Conservation (phyloP, 2,888 invertebrate species). For the Drosophila kuntzei region DNA sequence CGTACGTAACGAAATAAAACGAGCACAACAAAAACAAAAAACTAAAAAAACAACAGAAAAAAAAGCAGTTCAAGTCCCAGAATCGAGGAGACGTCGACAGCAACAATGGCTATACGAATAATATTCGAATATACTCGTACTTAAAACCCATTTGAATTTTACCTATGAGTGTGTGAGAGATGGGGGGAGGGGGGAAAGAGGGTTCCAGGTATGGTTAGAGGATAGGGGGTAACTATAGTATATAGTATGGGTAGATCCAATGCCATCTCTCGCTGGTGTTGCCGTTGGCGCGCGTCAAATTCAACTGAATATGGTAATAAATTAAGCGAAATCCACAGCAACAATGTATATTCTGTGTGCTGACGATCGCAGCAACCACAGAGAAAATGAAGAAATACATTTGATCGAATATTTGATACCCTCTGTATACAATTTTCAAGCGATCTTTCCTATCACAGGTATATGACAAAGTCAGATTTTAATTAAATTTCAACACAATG, state of each 20-base stretch:
- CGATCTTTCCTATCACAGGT: too few species aligned
- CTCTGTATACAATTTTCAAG: not conserved
- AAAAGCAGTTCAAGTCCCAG: conserved; percentile 56
- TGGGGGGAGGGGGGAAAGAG: not conserved
- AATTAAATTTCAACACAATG: too few species aligned
- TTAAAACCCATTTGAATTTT: conserved; percentile 66
- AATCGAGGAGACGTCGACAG: conserved; percentile 73
- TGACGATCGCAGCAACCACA: conserved; percentile 35
- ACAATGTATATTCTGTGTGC: conserved; percentile 16
- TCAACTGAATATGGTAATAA: conserved; percentile 82
- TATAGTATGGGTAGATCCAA: conserved; percentile 53
- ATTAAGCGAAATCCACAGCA: conserved; percentile 74
- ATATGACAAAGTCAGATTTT: too few species aligned
- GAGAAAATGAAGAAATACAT: not conserved
- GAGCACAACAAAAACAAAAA: conserved; percentile 41
- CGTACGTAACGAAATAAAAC: conserved; percentile 77
- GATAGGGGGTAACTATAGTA: conserved; percentile 1
- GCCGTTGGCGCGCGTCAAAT: conserved; percentile 75
- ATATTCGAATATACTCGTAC: conserved; percentile 30
- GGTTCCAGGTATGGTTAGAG: not conserved
- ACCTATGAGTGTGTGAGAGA: too few species aligned
- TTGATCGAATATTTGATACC: not conserved
- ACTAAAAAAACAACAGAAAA: conserved; percentile 21
- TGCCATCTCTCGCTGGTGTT: conserved; percentile 59
- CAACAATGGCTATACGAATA: conserved; percentile 66